Base-by-base conservation (phyloP, 1,140 invertebrate genomes). In the Drosophila subobscura region DNA sequence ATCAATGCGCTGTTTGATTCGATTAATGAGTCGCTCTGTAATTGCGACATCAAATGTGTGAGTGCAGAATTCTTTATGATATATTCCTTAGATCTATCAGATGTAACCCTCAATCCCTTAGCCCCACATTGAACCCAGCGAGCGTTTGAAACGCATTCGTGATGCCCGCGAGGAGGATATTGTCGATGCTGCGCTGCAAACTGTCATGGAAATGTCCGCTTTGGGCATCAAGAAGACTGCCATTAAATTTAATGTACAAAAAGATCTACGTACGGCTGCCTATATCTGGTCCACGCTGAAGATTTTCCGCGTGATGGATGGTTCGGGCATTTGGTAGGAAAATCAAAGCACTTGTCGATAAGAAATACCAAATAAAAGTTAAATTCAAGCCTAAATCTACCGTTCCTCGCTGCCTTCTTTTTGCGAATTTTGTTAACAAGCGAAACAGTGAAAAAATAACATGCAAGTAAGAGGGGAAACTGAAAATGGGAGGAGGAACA, bases 191-290 rank as follows among this genome's bases (percentile, higher is more conserved):
- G 96, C 96, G 45, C 91, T 97, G 1, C 96, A 96, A 83, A 96
- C 96, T 66, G 95, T 96, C 6, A 97, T 97, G 95, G 95, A 95
- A 77, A 93, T 95, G 75, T 94, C 95, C 14, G 93, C 91, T n/a
- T 8, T 59, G 8, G 93, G 95, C 73, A 96, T 98, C 54, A 95
- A 96, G 92, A 90, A 92, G 29, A 95, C 95, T 2, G 94, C 95
- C 8, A 93, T 94, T 90, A 93, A 94, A 74, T 95, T 96, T 92
- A 94, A 96, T 59, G 91, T 98, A 4, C 96, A 96, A 27, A 92
- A 97, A 47, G 96, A 98, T 91, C 80, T 98, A 10, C 93, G 96
- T 22, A 96, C 95, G 22, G 96, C 97, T n/a, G 96, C 96, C 2
- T 98, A 97, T 91, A 94, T 96, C 37, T 96, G 95, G 50, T 93